Conservation (phyloP, 2,797 vertebrate genomes). For the Odontamblyopus lacepedii region DNA sequence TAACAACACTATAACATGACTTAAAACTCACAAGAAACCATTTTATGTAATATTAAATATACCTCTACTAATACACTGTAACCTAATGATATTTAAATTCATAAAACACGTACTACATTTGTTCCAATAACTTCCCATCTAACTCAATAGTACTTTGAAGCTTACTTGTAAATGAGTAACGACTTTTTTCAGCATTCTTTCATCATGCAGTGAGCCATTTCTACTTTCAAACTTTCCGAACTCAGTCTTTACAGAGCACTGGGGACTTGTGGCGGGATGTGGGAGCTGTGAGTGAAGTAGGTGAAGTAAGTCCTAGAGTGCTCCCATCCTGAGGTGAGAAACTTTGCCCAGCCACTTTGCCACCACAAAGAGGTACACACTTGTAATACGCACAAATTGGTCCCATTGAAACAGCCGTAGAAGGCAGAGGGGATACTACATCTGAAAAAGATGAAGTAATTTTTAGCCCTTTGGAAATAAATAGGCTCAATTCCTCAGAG, state of each 20-base stretch:
- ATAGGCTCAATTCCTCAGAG: slow-evolving; percentile 43
- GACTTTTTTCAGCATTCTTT: slow-evolving; percentile 25
- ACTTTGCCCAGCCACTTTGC: slow-evolving; percentile 34
- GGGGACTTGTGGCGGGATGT: slow-evolving; percentile 50
- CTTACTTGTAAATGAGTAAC: not conserved
- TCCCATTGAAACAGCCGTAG: slow-evolving; percentile 65
- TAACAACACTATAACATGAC: too few species aligned
- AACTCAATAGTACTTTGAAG: not conserved
- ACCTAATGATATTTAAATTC: not conserved
- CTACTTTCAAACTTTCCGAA: slow-evolving; percentile 29
- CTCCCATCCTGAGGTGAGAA: slow-evolving; percentile 59
- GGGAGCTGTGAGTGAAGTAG: slow-evolving; percentile 38
- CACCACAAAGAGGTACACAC: slow-evolving; percentile 46
- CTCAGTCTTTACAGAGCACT: slow-evolving; percentile 24
- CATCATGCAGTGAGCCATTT: slow-evolving; percentile 29
- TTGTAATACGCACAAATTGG: slow-evolving; percentile 68
- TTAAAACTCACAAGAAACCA: too few species aligned
- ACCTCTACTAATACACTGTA: not conserved
- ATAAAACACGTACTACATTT: not conserved
- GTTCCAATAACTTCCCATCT: not conserved
- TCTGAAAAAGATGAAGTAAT: slow-evolving; percentile 36
- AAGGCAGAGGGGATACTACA: slow-evolving; percentile 35
- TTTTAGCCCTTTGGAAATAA: slow-evolving; percentile 55
- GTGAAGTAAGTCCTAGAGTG: slow-evolving; percentile 35
- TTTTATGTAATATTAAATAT: not conserved